Evolutionary conservation across 2,888 invertebrate species (phyloP), one percentile per base, ranked within the genome.

Genomic region (Ophion obscuratus): DNA sequence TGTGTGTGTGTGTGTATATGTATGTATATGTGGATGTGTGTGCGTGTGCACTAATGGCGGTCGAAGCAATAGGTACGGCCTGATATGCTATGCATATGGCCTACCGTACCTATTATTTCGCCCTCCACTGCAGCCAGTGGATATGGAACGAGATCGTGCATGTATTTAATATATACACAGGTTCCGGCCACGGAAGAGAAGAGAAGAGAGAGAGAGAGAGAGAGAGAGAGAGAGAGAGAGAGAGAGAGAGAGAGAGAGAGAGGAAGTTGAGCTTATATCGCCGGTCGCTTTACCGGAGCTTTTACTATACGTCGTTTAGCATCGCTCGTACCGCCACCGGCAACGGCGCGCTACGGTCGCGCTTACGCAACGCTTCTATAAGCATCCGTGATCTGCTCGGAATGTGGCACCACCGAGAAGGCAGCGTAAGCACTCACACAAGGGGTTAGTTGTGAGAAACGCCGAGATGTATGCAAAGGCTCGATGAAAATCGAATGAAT

Each of bases 351-450:
- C 80, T 78, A 75, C 80, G 61, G 75, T 75, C 70, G 47, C 9
- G 90, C 92, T 94, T 94, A 93, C 93, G 93, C 92, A 94, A 94
- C 91, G 92, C 90, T 93, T 93, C 93, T 94, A 94, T 94, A 93
- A 94, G 93, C 93, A 94, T 94, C 93, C 92, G 91, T 92, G 92
- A 92, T 92, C 92, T 93, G 91, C 92, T 91, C 91, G 92, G 93
- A 93, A 93, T 92, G 92, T 91, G 89, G 90, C 88, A 89, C 91
- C 88, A 81, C 81, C 87, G 86, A 70, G 83, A 11, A 70, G 64
- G 76, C 82, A 67, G 64, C 68, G 11, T 77, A 14, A 17, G 82
- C 84, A 47, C 67, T n/a, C 59, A 27, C 36, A 36, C 66, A 27
- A 11, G 40, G 68, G 68, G 68, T 40, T 76, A 73, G 79, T 82